Evolutionary conservation across 2,888 invertebrate species (phyloP).

Genomic region (Bimastos eiseni): DNA sequence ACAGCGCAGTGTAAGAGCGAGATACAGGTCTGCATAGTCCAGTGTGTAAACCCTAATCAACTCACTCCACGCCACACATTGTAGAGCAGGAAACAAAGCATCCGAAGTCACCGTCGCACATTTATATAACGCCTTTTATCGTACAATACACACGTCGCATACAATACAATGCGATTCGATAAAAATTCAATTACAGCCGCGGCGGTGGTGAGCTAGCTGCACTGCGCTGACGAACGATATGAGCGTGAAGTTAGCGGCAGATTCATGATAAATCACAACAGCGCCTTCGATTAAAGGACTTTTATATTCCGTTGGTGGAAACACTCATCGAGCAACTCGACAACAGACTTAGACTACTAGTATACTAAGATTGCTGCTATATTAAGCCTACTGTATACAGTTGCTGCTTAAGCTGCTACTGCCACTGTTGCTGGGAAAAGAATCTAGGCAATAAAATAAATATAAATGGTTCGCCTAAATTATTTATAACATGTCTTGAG

Average conservation of each 20-base stretch:
- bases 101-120: not conserved
- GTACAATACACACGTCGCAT: not conserved
- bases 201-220: not conserved
- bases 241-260: not conserved
- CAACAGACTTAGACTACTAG: not conserved
- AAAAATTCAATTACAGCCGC: not conserved
- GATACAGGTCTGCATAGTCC: no score
- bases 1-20: no score
- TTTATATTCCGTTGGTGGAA: not conserved
- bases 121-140: slow-evolving; percentile 1
- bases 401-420: no score
- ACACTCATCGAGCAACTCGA: not conserved
- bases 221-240: not conserved
- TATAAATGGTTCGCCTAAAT: not conserved
- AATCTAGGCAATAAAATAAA: not conserved
- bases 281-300: not conserved
- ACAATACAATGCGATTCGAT: slow-evolving; percentile 13
- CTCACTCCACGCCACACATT: not conserved
- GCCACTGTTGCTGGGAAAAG: not conserved
- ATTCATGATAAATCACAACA: not conserved
- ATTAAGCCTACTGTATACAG: no score
- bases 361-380: not conserved
- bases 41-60: not conserved
- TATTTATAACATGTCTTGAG: not conserved
- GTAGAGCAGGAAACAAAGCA: not conserved